Conservation (phyloP, 1,140 invertebrate species). For the Aphaenogaster rudis region DNA sequence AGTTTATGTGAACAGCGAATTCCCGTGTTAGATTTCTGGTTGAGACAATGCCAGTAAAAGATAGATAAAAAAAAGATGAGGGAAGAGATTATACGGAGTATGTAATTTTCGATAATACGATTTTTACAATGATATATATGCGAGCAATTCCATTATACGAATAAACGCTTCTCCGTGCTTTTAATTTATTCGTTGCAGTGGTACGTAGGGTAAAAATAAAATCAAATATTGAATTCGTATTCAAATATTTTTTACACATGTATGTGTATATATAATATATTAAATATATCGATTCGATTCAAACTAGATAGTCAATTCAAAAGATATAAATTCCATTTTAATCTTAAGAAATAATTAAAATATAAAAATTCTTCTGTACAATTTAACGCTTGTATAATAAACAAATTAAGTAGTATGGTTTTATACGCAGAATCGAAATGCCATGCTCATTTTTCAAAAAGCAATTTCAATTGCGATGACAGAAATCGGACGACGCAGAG, state of each 20-base stretch:
- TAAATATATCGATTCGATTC: constrained; percentile 11
- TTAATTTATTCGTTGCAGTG: neutral
- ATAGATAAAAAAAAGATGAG: neutral
- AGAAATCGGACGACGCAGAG: neutral
- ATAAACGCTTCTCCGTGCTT: neutral
- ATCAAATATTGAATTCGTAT: neutral
- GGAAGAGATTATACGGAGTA: constrained; percentile 44
- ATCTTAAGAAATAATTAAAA: neutral
- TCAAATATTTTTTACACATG: neutral
- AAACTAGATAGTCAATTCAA: neutral
- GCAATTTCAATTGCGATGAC: neutral
- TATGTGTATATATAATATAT: neutral
- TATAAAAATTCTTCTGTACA: neutral
- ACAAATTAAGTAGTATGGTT: neutral
- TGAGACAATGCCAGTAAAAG: constrained; percentile 4
- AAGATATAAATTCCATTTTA: neutral
- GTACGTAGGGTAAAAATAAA: neutral
- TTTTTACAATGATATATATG: constrained; percentile 22
- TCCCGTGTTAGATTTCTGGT: constrained; percentile 20
- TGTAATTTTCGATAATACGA: constrained; percentile 52
- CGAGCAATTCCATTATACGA: constrained; percentile 33
- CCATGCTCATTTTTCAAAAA: neutral
- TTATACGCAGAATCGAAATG: neutral
- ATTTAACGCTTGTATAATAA: neutral
- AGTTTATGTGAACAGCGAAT: constrained; percentile 5